Conservation (phyloP, 2,888 invertebrate genomes). For the Abrostola tripartita region DNA sequence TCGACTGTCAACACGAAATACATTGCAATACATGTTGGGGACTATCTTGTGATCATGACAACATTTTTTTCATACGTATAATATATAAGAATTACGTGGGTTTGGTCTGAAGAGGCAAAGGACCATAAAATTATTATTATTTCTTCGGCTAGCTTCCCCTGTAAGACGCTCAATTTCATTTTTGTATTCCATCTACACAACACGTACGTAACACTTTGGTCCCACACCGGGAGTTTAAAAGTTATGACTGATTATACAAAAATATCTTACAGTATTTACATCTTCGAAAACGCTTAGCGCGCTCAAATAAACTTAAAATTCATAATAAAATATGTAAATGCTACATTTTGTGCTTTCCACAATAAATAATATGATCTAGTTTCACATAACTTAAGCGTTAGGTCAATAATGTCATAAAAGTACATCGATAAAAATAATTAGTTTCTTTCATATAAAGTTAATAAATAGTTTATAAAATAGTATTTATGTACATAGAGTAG, state of each 20-base stretch:
- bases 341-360: conserved; percentile 43
- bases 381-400: conserved; percentile 9
- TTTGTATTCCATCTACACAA: conserved; percentile 1
- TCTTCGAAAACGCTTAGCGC: conserved; percentile 35
- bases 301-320: conserved; percentile 22
- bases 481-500: conserved; percentile 36
- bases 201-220: conserved; percentile 38
- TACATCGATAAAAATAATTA: conserved; percentile 35
- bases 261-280: conserved; percentile 59
- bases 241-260: conserved; percentile 44
- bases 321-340: conserved; percentile 21
- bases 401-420: conserved; percentile 27
- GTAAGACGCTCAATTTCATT: conserved; percentile 23
- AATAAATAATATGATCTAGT: conserved; percentile 48
- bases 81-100: too few relatives aligned
- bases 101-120: not conserved
- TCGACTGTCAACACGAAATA: too few relatives aligned
- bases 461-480: conserved; percentile 36
- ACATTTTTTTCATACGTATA: not conserved
- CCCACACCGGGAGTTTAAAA: conserved; percentile 44
- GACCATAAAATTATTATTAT: not conserved
- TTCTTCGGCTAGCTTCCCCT: not conserved
- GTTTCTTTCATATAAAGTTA: conserved; percentile 18
- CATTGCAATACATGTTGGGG: too few relatives aligned
- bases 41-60: too few relatives aligned